A percentile compares a stretch with the other conserved stretches of the same genome.
Evolutionary conservation across 2,888 invertebrate genomes (phyloP).

Genomic region (Chorisops tibialis): DNA sequence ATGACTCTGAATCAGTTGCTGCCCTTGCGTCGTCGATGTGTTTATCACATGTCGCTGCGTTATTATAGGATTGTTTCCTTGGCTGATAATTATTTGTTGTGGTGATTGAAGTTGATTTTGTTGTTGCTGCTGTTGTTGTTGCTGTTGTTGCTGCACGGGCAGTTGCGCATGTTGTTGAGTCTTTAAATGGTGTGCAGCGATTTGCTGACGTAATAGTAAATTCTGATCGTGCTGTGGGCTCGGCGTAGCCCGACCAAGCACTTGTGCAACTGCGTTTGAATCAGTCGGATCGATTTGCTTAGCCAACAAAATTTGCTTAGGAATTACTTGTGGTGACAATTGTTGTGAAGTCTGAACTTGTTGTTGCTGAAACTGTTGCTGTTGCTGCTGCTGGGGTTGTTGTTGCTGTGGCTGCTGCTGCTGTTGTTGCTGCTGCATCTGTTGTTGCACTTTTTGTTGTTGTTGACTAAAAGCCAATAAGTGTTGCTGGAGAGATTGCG

Average conservation of each 20-base stretch:
- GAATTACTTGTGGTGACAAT: conserved; percentile 33
- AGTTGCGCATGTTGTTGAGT: too few species aligned
- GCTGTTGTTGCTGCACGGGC: conserved; percentile 38
- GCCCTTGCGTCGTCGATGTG: conserved; percentile 50
- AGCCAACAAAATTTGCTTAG: conserved; percentile 39
- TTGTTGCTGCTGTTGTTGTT: conserved; percentile 38
- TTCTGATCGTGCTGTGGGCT: conserved; percentile 44
- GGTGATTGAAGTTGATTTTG: conserved; percentile 36
- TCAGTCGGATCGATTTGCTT: conserved; percentile 51
- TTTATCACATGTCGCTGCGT: conserved; percentile 50
- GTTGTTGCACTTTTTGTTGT: conserved; percentile 36
- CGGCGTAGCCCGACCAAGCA: conserved; percentile 42
- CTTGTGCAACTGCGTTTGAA: conserved; percentile 49
- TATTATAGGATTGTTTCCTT: conserved; percentile 43
- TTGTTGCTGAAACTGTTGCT: conserved; percentile 31
- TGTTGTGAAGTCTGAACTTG: background rate
- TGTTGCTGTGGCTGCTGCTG: conserved; percentile 12
- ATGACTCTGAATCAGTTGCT: conserved; percentile 51
- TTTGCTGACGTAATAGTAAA: conserved; percentile 47
- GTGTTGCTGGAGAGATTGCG: conserved; percentile 46
- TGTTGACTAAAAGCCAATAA: conserved; percentile 42
- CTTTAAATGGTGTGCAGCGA: conserved; percentile 45
- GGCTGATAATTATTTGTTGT: conserved; percentile 38
- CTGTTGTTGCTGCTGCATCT: conserved; percentile 29
- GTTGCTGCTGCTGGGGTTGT: conserved; percentile 29